These are phyloP conservation scores for Parazoanthus darwini DNA, from an alignment of 92 coral and sea anemone genomes.

Conservation along the genomic window DNA sequence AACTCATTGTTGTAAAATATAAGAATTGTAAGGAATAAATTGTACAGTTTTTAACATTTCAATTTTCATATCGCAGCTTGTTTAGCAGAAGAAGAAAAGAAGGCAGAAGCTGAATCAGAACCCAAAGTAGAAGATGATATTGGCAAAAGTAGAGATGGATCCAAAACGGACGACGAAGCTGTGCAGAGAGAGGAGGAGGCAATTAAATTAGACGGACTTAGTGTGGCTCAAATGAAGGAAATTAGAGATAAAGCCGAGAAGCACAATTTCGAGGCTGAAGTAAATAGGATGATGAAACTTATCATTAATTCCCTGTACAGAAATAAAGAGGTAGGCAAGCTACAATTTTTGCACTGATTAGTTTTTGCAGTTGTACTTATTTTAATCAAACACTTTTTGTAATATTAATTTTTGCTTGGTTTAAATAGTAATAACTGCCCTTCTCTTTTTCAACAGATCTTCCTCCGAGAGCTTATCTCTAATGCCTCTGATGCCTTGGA, in stretches of 20 bases:
- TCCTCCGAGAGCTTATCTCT: slow-evolving; percentile 97
- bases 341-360: background rate
- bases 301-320: slow-evolving; percentile 97
- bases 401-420: background rate
- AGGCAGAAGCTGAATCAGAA: slow-evolving; percentile 76
- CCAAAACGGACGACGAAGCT: slow-evolving; percentile 97
- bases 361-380: background rate
- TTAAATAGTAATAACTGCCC: background rate
- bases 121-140: slow-evolving; percentile 97
- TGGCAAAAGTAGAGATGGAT: slow-evolving; percentile 96
- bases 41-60: background rate
- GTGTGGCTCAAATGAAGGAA: slow-evolving; percentile 99
- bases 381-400: background rate
- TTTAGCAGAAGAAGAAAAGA: slow-evolving; percentile 81
- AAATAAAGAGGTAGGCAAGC: slow-evolving; percentile 83
- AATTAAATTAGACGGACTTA: slow-evolving; percentile 93
- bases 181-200: slow-evolving; percentile 97
- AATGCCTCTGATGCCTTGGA: slow-evolving; percentile 98
- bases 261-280: slow-evolving; percentile 97
- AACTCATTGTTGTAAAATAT: no score
- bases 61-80: slow-evolving; percentile 57
- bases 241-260: slow-evolving; percentile 96
- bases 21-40: background rate
- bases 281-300: slow-evolving; percentile 97
- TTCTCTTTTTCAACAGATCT: slow-evolving; percentile 64